Percentiles rank a stretch among this genome's conserved stretches.
Conservation (phyloP, 2,797 vertebrate genomes). For the Loriculus beryllinus region DNA sequence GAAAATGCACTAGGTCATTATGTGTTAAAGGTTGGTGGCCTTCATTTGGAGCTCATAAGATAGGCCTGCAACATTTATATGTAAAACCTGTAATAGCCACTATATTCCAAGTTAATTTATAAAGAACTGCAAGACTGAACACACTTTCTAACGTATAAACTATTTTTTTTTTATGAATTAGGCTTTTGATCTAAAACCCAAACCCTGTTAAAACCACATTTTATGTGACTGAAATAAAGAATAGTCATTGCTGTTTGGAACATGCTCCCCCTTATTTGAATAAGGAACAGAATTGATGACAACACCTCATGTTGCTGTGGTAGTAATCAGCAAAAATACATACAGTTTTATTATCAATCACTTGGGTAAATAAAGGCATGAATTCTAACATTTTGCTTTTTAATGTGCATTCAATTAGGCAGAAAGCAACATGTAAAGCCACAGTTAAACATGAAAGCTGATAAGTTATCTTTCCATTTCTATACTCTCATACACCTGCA, state of each 20-base stretch:
- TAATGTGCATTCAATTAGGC: constrained; percentile 47
- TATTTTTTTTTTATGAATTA: neutral
- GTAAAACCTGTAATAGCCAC: neutral
- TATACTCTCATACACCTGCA: neutral
- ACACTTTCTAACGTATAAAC: neutral
- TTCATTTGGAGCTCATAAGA: neutral
- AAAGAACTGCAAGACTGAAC: neutral
- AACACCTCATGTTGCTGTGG: neutral
- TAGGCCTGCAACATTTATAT: neutral
- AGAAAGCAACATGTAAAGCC: constrained; percentile 10
- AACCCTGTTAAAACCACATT: neutral
- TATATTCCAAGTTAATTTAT: neutral
- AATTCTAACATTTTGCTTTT: constrained; percentile 26
- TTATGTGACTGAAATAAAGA: neutral
- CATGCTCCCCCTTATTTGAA: neutral
- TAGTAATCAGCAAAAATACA: constrained; percentile 36
- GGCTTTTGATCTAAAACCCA: neutral
- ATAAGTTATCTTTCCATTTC: neutral
- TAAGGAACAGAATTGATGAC: constrained; percentile 10
- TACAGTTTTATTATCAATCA: neutral
- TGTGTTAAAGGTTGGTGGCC: neutral
- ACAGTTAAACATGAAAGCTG: neutral
- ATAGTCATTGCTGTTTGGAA: neutral
- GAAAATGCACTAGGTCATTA: neutral
- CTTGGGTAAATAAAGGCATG: neutral